A percentile compares a stretch with the other conserved stretches of the same genome.
phyloP scores from a whole-genome alignment of 1,140 invertebrate genomes.

The Ectropis grisescens region DNA sequence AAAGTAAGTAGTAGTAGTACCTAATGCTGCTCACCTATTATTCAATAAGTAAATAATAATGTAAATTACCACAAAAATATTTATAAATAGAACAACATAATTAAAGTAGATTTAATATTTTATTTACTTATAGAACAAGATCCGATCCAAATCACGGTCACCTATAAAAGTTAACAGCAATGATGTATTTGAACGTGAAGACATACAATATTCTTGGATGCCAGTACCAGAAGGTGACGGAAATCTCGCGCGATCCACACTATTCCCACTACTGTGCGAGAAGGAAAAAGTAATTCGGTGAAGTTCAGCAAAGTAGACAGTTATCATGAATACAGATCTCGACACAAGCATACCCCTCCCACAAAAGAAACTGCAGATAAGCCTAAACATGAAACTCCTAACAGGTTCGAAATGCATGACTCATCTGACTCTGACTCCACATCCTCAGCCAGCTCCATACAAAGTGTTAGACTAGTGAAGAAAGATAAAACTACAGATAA shows the following conservation, averaged over 20 bases:
- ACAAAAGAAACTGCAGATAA: conserved; percentile 37
- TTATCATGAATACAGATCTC: conserved; percentile 56
- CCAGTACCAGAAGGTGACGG: conserved; percentile 49
- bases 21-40: too few relatives aligned
- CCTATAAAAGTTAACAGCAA: conserved; percentile 16
- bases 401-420: too few relatives aligned
- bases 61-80: too few relatives aligned
- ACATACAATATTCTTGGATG: conserved; percentile 58
- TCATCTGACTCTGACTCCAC: conserved; percentile 22
- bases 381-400: conserved; percentile 18
- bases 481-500: conserved; percentile 7
- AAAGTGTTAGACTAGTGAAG: conserved; percentile 19
- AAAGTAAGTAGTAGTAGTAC: conserved; percentile 28
- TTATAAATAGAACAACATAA: too few relatives aligned
- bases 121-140: conserved; percentile 3
- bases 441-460: conserved; percentile 27
- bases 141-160: conserved; percentile 27
- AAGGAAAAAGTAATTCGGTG: conserved; percentile 44
- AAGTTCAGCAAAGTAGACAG: conserved; percentile 45
- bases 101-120: too few relatives aligned
- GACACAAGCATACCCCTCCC: conserved; percentile 55
- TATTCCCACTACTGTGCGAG: conserved; percentile 27
- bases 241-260: conserved; percentile 40
- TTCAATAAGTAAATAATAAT: too few relatives aligned
- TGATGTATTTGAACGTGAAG: conserved; percentile 16